Conservation (phyloP, 2,113 vertebrate genomes). For the Lutjanus erythropterus region DNA sequence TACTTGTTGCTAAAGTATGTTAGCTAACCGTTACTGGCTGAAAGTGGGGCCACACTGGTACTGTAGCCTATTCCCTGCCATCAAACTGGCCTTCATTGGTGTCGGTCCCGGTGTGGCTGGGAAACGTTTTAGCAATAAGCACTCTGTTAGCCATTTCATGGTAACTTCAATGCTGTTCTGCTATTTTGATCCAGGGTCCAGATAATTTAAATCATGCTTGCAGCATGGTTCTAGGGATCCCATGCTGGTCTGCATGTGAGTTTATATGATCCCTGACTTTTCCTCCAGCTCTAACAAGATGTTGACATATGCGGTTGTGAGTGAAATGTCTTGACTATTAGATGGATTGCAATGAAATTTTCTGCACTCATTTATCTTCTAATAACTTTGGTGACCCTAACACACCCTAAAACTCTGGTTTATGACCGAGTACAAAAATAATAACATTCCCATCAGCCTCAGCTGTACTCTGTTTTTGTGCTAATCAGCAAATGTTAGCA, state of each 20-base stretch:
- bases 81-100: too few species aligned
- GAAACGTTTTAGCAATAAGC: too few species aligned
- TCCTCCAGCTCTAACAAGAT: background rate
- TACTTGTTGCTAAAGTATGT: too few species aligned
- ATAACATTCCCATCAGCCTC: background rate
- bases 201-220: background rate
- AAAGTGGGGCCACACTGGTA: too few species aligned
- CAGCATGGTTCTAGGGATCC: background rate
- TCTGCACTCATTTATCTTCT: background rate
- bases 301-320: background rate
- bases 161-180: too few species aligned
- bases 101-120: too few species aligned
- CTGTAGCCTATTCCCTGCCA: too few species aligned
- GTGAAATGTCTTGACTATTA: background rate
- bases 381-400: background rate
- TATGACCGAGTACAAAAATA: background rate
- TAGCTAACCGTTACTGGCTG: too few species aligned
- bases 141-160: too few species aligned
- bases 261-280: background rate
- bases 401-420: background rate
- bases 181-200: background rate
- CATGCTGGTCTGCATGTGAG: background rate
- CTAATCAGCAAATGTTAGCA: background rate
- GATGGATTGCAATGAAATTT: slow-evolving; percentile 2
- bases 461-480: background rate